Evolutionary conservation across 1,140 invertebrate species (phyloP).

Genomic region (fruit fly (Drosophila melanogaster)): Release_6_plus_ISO1_MT NT_033777.3:22421501-22422000

Average conservation of each 20-base stretch:
- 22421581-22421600: slow-evolving; percentile 82
- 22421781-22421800: background rate
- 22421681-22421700: slow-evolving; percentile 35
- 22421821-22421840: background rate
- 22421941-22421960: slow-evolving; percentile 27
- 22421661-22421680: slow-evolving; percentile 14
- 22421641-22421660: slow-evolving; percentile 54
- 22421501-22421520: slow-evolving; percentile 11
- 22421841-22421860: no score
- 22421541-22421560: slow-evolving; percentile 24
- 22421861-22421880: no score
- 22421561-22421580: slow-evolving; percentile 45
- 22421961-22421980: slow-evolving; percentile 87
- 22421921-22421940: slow-evolving; percentile 34
- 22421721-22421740: slow-evolving; percentile 24
- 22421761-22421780: background rate
- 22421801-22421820: background rate
- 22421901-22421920: background rate
- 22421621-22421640: slow-evolving; percentile 17
- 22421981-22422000: slow-evolving; percentile 99
- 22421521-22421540: slow-evolving; percentile 4
- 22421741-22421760: background rate
- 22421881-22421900: no score
- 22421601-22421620: slow-evolving; percentile 72
- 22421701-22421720: slow-evolving; percentile 31